These are phyloP conservation scores for Epicampocera succincta DNA, from an alignment of 2,888 invertebrate species.

Conservation along the genomic window DNA sequence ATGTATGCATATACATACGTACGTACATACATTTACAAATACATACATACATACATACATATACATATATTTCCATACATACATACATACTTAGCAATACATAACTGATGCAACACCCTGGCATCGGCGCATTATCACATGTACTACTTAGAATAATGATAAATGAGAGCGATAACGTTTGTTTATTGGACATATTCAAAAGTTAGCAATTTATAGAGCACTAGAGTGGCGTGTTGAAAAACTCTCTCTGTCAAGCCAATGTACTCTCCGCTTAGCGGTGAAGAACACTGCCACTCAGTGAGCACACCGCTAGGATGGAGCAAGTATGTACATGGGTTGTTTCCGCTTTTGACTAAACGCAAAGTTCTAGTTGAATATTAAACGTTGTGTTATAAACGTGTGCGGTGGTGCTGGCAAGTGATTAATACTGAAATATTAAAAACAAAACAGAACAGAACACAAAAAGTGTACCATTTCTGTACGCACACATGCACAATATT, in stretches of 20 bases:
- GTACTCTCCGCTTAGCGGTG: slow-evolving; percentile 66
- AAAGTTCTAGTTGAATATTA: slow-evolving; percentile 72
- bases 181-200: slow-evolving; percentile 23
- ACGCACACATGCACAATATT: background rate
- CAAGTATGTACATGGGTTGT: slow-evolving; percentile 60
- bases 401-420: slow-evolving; percentile 51
- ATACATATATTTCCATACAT: slow-evolving; percentile 12
- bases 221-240: slow-evolving; percentile 13
- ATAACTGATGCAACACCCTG: slow-evolving; percentile 69
- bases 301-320: slow-evolving; percentile 42
- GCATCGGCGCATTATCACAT: slow-evolving; percentile 71
- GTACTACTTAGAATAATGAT: slow-evolving; percentile 18
- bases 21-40: background rate
- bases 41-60: background rate
- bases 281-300: slow-evolving; percentile 43
- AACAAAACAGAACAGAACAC: background rate
- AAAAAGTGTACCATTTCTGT: slow-evolving; percentile 7
- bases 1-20: background rate
- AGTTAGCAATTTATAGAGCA: slow-evolving; percentile 7
- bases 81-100: slow-evolving; percentile 4
- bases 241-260: slow-evolving; percentile 70
- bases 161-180: slow-evolving; percentile 46
- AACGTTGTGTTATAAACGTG: slow-evolving; percentile 68
- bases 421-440: slow-evolving; percentile 31
- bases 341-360: slow-evolving; percentile 71